A percentile compares a stretch with the other conserved stretches of the same genome.
These are phyloP conservation scores for Ooceraea biroi DNA, from an alignment of 1,140 invertebrate species.

Conservation along the genomic window DNA sequence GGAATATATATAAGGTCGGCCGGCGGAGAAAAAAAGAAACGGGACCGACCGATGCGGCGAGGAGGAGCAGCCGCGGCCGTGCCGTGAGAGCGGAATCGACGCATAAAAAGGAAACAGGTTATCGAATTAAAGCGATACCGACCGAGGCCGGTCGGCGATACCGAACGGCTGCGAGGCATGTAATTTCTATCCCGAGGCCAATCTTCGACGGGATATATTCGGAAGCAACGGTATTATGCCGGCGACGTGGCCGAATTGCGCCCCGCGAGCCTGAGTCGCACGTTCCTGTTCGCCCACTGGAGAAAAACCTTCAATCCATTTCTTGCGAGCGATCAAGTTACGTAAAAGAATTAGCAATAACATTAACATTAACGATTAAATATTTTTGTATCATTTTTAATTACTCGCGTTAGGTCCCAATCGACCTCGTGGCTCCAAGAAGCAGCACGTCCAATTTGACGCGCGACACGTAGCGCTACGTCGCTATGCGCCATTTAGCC, in stretches of 20 bases:
- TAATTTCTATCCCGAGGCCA: conserved; percentile 77
- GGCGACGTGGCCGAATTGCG: not conserved
- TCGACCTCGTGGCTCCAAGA: not conserved
- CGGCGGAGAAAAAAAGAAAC: conserved; percentile 65
- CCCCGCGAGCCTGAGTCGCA: not conserved
- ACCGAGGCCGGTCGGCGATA: conserved; percentile 16
- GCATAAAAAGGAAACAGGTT: conserved; percentile 81
- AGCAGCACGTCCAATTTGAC: not conserved
- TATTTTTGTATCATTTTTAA: not conserved
- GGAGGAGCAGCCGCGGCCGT: conserved; percentile 37
- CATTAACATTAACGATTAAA: not conserved
- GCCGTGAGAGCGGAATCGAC: conserved; percentile 74
- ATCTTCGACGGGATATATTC: conserved; percentile 52
- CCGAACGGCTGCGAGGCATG: conserved; percentile 46
- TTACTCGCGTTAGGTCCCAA: not conserved
- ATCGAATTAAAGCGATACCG: conserved; percentile 79
- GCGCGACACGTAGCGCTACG: too few relatives aligned
- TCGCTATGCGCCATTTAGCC: conserved; percentile 10
- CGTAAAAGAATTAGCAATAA: not conserved
- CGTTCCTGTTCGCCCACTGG: not conserved
- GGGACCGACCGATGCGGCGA: conserved; percentile 58
- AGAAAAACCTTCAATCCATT: not conserved
- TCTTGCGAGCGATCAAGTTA: not conserved
- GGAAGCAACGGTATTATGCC: conserved; percentile 59
- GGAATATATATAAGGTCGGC: conserved; percentile 58